These are phyloP conservation scores for Agrypnia vestita DNA, from an alignment of 1,140 invertebrate species.

Conservation along the genomic window DNA sequence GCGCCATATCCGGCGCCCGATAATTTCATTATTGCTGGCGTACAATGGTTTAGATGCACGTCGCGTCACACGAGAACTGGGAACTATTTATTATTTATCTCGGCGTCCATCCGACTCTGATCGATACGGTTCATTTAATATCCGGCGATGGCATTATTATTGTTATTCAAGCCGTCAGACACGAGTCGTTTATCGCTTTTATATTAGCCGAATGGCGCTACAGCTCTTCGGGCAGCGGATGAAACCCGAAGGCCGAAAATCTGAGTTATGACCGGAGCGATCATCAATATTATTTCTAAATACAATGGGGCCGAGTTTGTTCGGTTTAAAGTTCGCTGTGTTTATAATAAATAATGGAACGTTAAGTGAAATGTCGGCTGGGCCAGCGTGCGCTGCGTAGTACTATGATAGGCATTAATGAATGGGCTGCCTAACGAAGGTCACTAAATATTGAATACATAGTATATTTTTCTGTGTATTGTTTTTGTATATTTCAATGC, in stretches of 20 bases:
- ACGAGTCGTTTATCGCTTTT: conserved; percentile 39
- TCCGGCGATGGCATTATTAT: conserved; percentile 35
- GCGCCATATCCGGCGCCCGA: too few relatives aligned
- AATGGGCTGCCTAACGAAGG: too few relatives aligned
- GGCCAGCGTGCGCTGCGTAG: too few relatives aligned
- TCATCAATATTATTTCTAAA: not conserved
- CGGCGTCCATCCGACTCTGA: not conserved
- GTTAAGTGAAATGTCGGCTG: too few relatives aligned
- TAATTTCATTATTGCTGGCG: too few relatives aligned
- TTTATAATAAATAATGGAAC: not conserved
- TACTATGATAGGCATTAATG: too few relatives aligned
- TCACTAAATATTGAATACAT: too few relatives aligned
- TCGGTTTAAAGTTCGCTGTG: conserved; percentile 9
- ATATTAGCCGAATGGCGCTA: conserved; percentile 20
- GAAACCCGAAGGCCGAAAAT: conserved; percentile 9
- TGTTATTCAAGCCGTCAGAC: conserved; percentile 30
- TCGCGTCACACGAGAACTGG: too few relatives aligned
- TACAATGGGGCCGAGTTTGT: not conserved
- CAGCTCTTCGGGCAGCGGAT: not conserved
- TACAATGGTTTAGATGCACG: too few relatives aligned
- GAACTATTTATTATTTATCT: too few relatives aligned
- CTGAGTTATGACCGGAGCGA: not conserved
- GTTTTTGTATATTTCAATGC: too few relatives aligned
- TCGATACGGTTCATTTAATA: conserved; percentile 42
- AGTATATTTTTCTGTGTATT: too few relatives aligned